Conservation (phyloP, 2,888 invertebrate species). For the Stegana nigrithorax region DNA sequence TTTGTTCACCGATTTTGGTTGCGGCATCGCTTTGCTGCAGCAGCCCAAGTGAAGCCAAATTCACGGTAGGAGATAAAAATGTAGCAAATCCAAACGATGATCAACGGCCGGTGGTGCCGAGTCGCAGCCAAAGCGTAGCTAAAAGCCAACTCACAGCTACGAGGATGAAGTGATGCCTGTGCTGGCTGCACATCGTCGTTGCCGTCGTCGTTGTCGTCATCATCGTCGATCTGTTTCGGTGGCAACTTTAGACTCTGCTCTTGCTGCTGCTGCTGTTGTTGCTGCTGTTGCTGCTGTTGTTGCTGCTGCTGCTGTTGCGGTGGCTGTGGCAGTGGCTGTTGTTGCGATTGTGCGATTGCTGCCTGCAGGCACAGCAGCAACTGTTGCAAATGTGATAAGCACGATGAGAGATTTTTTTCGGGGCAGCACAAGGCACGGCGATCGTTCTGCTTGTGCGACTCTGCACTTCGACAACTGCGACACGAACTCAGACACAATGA, state of each 20-base stretch:
- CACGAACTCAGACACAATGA: too few species aligned
- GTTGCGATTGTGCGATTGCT: constrained; percentile 55
- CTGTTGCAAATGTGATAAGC: constrained; percentile 62
- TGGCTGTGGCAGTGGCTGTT: constrained; percentile 40
- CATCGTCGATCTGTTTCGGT: not conserved
- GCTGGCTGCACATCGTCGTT: too few species aligned
- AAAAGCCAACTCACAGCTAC: constrained; percentile 13
- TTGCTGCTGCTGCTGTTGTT: not conserved
- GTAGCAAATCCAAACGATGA: constrained; percentile 56
- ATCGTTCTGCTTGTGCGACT: too few species aligned
- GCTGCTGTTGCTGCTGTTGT: not conserved
- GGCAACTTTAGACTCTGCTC: not conserved
- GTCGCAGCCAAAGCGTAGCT: constrained; percentile 4
- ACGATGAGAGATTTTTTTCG: constrained; percentile 59
- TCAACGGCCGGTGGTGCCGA: constrained; percentile 43
- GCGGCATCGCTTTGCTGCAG: not conserved
- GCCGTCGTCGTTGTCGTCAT: too few species aligned
- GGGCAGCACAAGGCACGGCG: constrained; percentile 31
- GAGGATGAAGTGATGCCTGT: not conserved
- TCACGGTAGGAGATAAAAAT: constrained; percentile 62
- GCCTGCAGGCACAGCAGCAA: constrained; percentile 35
- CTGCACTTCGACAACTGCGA: too few species aligned
- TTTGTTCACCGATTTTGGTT: not conserved
- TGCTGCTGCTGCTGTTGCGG: constrained; percentile 31
- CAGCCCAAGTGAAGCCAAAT: constrained; percentile 35